Evolutionary conservation across 2,888 invertebrate genomes (phyloP).

Genomic region (Pammene fasciana): DNA sequence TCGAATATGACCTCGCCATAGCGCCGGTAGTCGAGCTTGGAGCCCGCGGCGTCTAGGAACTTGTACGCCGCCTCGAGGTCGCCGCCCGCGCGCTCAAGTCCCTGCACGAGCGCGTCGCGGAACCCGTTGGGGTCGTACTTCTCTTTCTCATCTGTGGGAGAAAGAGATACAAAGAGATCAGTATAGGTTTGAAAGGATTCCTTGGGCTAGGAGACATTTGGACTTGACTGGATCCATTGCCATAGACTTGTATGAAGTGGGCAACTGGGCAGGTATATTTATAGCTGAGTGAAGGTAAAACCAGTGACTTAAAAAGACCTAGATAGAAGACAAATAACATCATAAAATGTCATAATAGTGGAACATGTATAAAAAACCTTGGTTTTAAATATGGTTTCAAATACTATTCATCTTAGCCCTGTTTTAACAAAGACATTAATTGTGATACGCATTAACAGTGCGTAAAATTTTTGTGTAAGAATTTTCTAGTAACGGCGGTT

Average conservation of each 20-base stretch:
- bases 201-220: no score
- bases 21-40: constrained; percentile 98
- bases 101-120: constrained; percentile 97
- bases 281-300: no score
- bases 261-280: no score
- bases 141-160: constrained; percentile 97
- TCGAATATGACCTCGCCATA: constrained; percentile 99
- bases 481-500: no score
- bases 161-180: neutral
- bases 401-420: neutral
- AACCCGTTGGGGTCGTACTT: constrained; percentile 99
- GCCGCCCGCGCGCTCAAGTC: constrained; percentile 96
- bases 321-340: no score
- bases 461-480: neutral
- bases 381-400: neutral
- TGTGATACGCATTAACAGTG: neutral
- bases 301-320: no score
- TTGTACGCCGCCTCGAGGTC: constrained; percentile 98
- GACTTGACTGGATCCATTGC: no score
- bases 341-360: neutral
- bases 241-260: no score
- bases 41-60: constrained; percentile 96
- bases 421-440: neutral
- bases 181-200: neutral
- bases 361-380: neutral